Base-by-base conservation (phyloP, 1,140 invertebrate genomes). In the Drosophila nebulosa region DNA sequence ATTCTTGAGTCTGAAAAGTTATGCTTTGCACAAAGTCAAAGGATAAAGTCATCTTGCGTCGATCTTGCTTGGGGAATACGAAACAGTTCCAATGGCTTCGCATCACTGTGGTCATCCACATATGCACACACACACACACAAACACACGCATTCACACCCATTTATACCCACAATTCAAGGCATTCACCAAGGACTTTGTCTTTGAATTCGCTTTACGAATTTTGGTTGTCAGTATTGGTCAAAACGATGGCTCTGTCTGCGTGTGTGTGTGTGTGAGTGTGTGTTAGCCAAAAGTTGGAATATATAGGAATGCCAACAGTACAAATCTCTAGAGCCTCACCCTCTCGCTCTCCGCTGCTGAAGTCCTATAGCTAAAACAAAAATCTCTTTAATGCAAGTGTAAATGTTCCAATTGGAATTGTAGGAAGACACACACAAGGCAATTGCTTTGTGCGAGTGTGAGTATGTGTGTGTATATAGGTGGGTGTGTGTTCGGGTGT, bases 121-220 rank as follows among this genome's bases (percentile, higher is more conserved):
- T 4, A 42, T 4, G 14, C 35, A 1, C 35, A 42, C 16, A 46
- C 39, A 21, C 16, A 46, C 1, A 16, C 14, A 32, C 30, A 12
- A 2, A 6, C 26, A 6, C 26, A 39, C 36, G 14, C 35, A 14
- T 4, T 14, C 35, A 39, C 35, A 14, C 14, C 5, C 35, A 14
- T n/a, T 14, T 30, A 6, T 22, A 35, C 4, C 51, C 52, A 57
- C 58, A 62, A 52, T 72, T 21, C 66, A 26, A 18, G 30, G 30
- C 66, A 62, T 55, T 62, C 51, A 21, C 46, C 10, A 14, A 21
- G 16, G 2, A 52, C 52, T 50, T 64, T 56, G 39, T n/a, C 27
- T n/a, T 64, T 36, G 21, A 30, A 30, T 58, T 42, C 36, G 63
- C 53, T 30, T 32, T 53, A 51, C 63, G 58, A 52, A 58, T 64